Base-by-base conservation (phyloP, 2,888 invertebrate genomes). In the Lutraria lutraria region DNA sequence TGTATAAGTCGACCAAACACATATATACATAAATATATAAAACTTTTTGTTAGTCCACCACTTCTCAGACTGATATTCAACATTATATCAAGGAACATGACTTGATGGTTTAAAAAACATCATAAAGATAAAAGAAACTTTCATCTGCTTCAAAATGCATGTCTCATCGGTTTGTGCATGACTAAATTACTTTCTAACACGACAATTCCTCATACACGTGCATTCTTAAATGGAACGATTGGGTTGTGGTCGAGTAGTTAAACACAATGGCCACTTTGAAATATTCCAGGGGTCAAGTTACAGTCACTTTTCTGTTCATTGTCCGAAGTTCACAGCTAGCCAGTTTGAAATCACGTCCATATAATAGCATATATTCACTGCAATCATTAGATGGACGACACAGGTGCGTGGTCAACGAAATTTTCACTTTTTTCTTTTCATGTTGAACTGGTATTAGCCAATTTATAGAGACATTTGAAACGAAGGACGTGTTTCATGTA, bases 251-350 rank as follows among this genome's bases (percentile, higher is more conserved):
- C 84, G 76, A 86, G 85, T 90, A 89, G 89, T 87, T 90, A 89
- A 10, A 76, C 25, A 92, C 90, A 92, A 92, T 90, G 85, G 83
- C 34, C 87, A 90, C 88, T 85, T 85, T 91, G 54, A 90, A 83
- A 83, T 87, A 72, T 54, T 80, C 82, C 72, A 83, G 88, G 92
- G 92, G 90, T 92, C 92, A 92, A 88, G 90, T 92, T 92, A 89
- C 92, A 92, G 89, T 92, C 92, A 89, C 68, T 56, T 63, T 87
- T 86, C 86, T 80, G 54, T 15, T 85, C 84, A 90, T 92, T 92
- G 92, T 92, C 86, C 72, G 81, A 72, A 85, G 82, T 80, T 88
- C 80, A 83, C 88, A 80, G 89, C 90, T 86, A 88, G 56, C 88
- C 88, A 81, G 89, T 89, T 87, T 86, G 85, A 90, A 89, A 84